Evolutionary conservation across 64 coral and sea anemone genomes (phyloP).

Genomic region (Stichodactyla mertensii): DNA sequence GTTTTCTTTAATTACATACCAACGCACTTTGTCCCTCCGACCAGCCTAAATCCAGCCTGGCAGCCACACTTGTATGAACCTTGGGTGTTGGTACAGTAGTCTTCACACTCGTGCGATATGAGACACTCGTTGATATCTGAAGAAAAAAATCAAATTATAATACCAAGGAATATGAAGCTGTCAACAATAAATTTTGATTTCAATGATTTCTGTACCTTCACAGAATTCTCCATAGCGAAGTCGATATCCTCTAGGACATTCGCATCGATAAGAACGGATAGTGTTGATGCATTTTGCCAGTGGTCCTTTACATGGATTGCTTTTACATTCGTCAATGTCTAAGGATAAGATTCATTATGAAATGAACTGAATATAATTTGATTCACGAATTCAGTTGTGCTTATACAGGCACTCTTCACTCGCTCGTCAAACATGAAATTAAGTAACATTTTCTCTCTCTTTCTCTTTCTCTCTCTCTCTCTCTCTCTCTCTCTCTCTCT

Average conservation of each 20-base stretch:
- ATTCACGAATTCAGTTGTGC: too few relatives aligned
- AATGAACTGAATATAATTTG: too few relatives aligned
- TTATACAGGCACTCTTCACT: too few relatives aligned
- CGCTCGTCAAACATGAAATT: too few relatives aligned
- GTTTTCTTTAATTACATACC: not conserved
- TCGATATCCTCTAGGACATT: not conserved
- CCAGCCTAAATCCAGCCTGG: not conserved
- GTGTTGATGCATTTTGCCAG: not conserved
- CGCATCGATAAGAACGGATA: not conserved
- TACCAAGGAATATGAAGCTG: not conserved
- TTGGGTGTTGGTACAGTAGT: not conserved
- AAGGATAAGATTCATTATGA: not conserved
- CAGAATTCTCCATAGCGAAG: not conserved
- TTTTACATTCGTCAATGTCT: conserved; percentile 15
- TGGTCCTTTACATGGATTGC: not conserved
- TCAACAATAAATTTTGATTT: not conserved
- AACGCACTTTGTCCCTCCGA: not conserved
- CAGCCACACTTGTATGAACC: conserved; percentile 9
- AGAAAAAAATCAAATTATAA: not conserved
- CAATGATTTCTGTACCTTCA: not conserved
- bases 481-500: too few relatives aligned
- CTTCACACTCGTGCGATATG: not conserved
- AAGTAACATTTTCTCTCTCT: too few relatives aligned
- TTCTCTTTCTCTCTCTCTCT: too few relatives aligned
- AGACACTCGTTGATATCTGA: conserved; percentile 10